Base-by-base conservation (phyloP, 64 coral and sea anemone species). In the Montipora cactus region DNA sequence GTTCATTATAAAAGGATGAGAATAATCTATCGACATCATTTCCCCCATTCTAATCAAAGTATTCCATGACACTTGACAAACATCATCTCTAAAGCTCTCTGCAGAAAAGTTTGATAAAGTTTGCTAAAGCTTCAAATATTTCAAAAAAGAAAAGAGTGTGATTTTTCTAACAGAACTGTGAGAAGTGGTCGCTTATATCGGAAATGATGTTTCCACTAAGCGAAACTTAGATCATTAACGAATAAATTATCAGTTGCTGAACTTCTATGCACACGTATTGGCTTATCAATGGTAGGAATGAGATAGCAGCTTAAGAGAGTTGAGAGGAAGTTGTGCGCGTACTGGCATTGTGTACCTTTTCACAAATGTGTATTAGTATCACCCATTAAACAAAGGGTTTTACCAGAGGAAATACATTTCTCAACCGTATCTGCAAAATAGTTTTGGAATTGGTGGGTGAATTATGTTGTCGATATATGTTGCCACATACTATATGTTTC, bases 181-280 rank as follows among this genome's bases (percentile, higher is more conserved):
- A 89, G 69, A 89, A 89, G 87, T 89, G 87, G 72, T 89, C 87
- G 49, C 87, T 89, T 23, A 89, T 62, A 72, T 89, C 87, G 46
- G 69, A 70, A 57, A 87, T 74, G 67, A 87, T 87, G 44, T 89
- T 77, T 58, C 87, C 87, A 89, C 87, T 89, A 47, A 74, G 55
- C 8, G 68, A 50, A 18, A 89, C 87, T 23, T 89, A 73, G 87
- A 89, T 74, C 53, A 57, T 53, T 89, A 49, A 89, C 70, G 74
- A 89, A 89, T 74, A 89, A 77, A 77, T 89, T 89, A 76, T 89
- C 87, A 72, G 87, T 73, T 86, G 82, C 80, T 19, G 84, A 87
- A 50, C 46, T 70, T 87, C 67, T 87, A 66, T 87, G 84, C 47
- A 87, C 84, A 23, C 84, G 84, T 12, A 25, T 87, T 66, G 84